A percentile compares a stretch with the other conserved stretches of the same genome.
Conservation (phyloP, 53 echinoderm and acorn worm genomes). For the Luidia sarsii region DNA sequence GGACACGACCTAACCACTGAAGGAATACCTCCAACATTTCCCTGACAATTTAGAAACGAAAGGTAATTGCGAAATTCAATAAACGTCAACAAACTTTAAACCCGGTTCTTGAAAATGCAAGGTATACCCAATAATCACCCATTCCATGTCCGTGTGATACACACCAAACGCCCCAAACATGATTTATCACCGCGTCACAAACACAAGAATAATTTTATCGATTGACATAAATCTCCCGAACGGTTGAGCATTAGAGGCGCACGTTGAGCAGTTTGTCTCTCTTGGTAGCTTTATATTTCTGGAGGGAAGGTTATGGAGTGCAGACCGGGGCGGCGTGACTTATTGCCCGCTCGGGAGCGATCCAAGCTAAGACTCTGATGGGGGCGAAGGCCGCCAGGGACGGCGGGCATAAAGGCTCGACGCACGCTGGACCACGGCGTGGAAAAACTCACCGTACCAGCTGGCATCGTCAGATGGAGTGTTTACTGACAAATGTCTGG, state of each 20-base stretch:
- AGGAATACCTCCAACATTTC: no score
- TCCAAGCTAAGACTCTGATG: neutral
- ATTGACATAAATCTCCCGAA: slow-evolving; percentile 11
- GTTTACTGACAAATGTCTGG: no score
- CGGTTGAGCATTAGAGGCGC: neutral
- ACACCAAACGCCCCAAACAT: no score
- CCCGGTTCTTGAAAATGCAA: no score
- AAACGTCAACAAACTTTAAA: no score
- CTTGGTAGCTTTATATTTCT: slow-evolving; percentile 33
- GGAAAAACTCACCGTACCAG: neutral
- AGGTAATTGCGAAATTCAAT: no score
- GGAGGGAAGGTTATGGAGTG: slow-evolving; percentile 25
- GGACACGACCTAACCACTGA: no score
- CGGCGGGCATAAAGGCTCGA: neutral
- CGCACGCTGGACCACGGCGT: neutral
- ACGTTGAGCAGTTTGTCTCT: no score
- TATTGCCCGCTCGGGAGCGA: slow-evolving; percentile 33
- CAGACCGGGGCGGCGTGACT: neutral
- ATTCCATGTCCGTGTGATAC: no score
- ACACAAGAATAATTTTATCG: slow-evolving; percentile 39
- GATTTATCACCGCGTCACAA: slow-evolving; percentile 30
- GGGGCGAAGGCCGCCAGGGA: slow-evolving; percentile 16
- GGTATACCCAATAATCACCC: no score
- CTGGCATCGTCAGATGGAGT: slow-evolving; percentile 17
- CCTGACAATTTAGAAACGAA: no score